Conservation (phyloP, 2,113 vertebrate genomes). For the Onychorhynchus coronatus region DNA sequence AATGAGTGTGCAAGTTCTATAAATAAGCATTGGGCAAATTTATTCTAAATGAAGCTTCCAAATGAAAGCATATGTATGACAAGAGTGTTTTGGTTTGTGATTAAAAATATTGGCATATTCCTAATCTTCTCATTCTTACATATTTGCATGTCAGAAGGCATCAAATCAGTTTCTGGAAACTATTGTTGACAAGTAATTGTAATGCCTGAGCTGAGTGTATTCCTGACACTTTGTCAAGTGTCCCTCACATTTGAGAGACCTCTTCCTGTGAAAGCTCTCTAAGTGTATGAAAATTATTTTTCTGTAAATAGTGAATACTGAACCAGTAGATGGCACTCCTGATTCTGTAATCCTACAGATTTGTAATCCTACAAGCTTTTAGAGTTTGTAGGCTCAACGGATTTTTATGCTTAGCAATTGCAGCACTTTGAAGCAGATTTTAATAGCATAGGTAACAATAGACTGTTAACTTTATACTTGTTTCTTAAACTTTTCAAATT, state of each 20-base stretch:
- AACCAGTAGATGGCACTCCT: conserved; percentile 43
- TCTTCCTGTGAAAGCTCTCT: background rate
- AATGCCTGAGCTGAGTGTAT: background rate
- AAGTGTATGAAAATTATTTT: background rate
- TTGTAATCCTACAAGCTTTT: background rate
- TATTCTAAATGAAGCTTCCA: background rate
- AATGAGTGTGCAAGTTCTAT: background rate
- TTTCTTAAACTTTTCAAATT: background rate
- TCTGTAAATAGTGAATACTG: background rate
- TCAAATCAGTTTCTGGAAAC: background rate
- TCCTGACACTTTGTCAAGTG: background rate
- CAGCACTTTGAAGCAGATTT: background rate
- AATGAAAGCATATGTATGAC: background rate
- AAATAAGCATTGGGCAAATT: background rate
- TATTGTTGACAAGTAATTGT: background rate
- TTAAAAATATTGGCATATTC: background rate
- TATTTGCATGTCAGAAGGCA: background rate
- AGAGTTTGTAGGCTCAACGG: background rate
- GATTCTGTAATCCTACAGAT: background rate
- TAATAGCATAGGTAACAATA: background rate
- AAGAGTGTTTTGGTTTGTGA: background rate
- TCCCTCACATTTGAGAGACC: background rate
- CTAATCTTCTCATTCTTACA: background rate
- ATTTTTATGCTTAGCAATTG: background rate
- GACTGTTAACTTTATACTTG: background rate